phyloP scores from a whole-genome alignment of 2,113 vertebrate genomes.

The Mionectes macconnelli region DNA sequence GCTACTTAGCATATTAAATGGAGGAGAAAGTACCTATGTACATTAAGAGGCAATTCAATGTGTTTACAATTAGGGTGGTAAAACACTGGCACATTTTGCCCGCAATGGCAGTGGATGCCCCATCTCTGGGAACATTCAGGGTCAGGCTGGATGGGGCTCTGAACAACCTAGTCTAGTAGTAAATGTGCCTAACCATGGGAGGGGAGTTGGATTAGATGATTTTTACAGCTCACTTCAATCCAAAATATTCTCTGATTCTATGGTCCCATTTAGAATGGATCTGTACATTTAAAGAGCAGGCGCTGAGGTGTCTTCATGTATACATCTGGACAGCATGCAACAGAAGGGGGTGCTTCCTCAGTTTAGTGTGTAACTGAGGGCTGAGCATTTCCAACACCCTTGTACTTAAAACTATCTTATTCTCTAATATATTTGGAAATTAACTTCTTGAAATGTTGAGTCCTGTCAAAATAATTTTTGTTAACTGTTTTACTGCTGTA shows the following conservation, averaged over 20 bases:
- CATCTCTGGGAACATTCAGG: neutral
- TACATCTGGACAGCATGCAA: neutral
- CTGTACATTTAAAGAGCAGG: neutral
- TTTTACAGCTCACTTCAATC: neutral
- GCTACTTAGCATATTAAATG: neutral
- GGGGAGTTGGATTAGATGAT: neutral
- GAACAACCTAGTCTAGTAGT: neutral
- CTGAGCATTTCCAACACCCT: neutral
- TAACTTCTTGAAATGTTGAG: neutral
- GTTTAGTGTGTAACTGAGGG: neutral
- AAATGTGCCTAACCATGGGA: neutral
- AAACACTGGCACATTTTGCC: neutral
- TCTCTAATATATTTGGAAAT: neutral
- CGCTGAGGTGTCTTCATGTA: neutral
- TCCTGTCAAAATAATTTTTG: neutral
- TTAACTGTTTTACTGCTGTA: rapidly evolving
- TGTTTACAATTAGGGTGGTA: neutral
- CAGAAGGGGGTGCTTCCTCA: rapidly evolving
- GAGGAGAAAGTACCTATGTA: neutral
- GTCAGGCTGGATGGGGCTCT: neutral
- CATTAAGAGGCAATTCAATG: neutral
- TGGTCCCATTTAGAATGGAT: neutral
- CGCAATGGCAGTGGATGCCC: no score
- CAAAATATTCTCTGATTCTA: neutral
- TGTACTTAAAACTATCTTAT: neutral